Conservation (phyloP, 2,113 vertebrate species). For the Peromyscus californicus region DNA sequence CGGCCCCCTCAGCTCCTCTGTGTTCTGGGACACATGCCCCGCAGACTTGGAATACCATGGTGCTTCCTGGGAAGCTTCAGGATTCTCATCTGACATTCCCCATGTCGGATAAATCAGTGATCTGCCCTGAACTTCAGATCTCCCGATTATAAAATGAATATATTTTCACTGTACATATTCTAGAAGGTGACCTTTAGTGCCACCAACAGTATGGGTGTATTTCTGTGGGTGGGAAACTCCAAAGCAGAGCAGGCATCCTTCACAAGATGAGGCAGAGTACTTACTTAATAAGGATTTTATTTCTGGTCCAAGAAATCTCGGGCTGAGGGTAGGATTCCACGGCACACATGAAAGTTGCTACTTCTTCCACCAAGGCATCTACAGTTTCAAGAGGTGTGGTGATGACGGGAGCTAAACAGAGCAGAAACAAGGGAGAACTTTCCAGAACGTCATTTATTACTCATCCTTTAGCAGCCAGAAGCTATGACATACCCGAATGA, state of each 20-base stretch:
- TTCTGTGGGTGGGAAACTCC: not conserved
- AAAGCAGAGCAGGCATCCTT: not conserved
- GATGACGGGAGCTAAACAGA: constrained; percentile 92
- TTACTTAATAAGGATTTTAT: constrained; percentile 96
- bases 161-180: not conserved
- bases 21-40: not conserved
- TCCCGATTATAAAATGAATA: not conserved
- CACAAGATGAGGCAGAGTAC: constrained; percentile 45
- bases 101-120: not conserved
- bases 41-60: not conserved
- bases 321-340: constrained; percentile 95
- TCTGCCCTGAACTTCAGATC: constrained; percentile 1
- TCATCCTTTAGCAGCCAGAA: not conserved
- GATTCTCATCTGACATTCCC: not conserved
- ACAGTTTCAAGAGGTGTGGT: constrained; percentile 95
- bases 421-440: constrained; percentile 14
- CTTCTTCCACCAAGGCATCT: constrained; percentile 94
- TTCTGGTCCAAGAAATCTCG: constrained; percentile 96
- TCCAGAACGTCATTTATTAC: not conserved
- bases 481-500: not conserved
- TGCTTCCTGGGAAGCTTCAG: not conserved
- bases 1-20: not conserved
- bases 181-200: not conserved
- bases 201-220: not conserved
- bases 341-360: constrained; percentile 96